Conservation (phyloP, 2,888 invertebrate genomes). For the Heliconius aoede region DNA sequence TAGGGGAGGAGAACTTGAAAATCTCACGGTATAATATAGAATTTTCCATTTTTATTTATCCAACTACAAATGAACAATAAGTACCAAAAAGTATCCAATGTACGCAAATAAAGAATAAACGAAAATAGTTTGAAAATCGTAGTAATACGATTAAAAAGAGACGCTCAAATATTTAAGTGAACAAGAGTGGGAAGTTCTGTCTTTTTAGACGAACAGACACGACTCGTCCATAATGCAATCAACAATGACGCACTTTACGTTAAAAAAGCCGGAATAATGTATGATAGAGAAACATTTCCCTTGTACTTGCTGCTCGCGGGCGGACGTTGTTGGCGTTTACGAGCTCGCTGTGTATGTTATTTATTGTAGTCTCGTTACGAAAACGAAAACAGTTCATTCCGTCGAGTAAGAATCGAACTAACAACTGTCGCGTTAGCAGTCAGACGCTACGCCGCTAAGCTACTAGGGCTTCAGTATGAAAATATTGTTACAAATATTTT, state of each 20-base stretch:
- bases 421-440: no score
- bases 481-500: no score
- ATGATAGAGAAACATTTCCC: slow-evolving; percentile 67
- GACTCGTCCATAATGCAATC: slow-evolving; percentile 55
- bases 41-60: no score
- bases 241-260: slow-evolving; percentile 44
- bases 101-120: slow-evolving; percentile 19
- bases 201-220: slow-evolving; percentile 16
- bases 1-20: neutral
- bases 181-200: slow-evolving; percentile 27
- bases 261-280: slow-evolving; percentile 49
- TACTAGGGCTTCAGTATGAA: no score
- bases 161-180: slow-evolving; percentile 23
- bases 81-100: neutral
- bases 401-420: no score
- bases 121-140: slow-evolving; percentile 18
- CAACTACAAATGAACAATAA: no score
- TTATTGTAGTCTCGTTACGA: no score
- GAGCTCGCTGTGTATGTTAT: no score
- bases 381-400: no score
- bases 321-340: no score
- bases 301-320: slow-evolving; percentile 56
- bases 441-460: no score
- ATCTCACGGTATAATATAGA: neutral
- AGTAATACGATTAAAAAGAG: slow-evolving; percentile 18